A percentile compares a stretch with the other conserved stretches of the same genome.
Evolutionary conservation across 2,113 vertebrate genomes (phyloP).

Genomic region (Stegastes partitus): DNA sequence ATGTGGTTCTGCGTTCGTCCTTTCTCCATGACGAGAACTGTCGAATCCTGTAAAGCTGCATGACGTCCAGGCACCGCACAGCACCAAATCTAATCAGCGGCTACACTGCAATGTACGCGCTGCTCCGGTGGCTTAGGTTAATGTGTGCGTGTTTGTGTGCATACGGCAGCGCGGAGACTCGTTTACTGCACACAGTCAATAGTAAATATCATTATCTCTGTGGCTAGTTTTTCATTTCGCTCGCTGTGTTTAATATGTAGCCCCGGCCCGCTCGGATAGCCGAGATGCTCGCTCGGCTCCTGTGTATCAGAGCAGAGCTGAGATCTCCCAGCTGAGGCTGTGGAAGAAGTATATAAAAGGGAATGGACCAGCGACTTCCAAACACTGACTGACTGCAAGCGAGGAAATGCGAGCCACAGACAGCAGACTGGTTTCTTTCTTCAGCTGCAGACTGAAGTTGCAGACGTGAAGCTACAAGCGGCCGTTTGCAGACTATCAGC

Average conservation of each 20-base stretch:
- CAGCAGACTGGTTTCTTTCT: not conserved
- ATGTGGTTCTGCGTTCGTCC: constrained; percentile 46
- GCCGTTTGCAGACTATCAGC: no score
- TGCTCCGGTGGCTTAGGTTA: constrained; percentile 36
- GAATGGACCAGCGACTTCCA: not conserved
- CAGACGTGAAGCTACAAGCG: not conserved
- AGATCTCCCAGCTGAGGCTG: constrained; percentile 14
- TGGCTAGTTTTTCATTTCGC: constrained; percentile 56
- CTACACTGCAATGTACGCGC: constrained; percentile 38
- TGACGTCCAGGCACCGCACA: constrained; percentile 52
- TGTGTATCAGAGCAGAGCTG: constrained; percentile 5
- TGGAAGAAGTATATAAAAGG: not conserved
- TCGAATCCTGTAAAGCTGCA: constrained; percentile 66
- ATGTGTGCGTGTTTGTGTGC: constrained; percentile 9
- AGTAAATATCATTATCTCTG: constrained; percentile 63
- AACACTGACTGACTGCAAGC: not conserved
- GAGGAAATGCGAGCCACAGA: not conserved
- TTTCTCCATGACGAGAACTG: constrained; percentile 69
- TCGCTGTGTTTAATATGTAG: constrained; percentile 22
- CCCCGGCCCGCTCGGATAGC: constrained; percentile 7
- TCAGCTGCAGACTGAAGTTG: not conserved
- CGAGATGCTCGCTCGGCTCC: not conserved
- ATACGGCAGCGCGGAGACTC: constrained; percentile 16
- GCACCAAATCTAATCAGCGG: constrained; percentile 73
- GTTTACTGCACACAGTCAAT: constrained; percentile 67